These are phyloP conservation scores for Myoxocephalus aenaeus DNA, from an alignment of 2,797 vertebrate species.

Conservation along the genomic window DNA sequence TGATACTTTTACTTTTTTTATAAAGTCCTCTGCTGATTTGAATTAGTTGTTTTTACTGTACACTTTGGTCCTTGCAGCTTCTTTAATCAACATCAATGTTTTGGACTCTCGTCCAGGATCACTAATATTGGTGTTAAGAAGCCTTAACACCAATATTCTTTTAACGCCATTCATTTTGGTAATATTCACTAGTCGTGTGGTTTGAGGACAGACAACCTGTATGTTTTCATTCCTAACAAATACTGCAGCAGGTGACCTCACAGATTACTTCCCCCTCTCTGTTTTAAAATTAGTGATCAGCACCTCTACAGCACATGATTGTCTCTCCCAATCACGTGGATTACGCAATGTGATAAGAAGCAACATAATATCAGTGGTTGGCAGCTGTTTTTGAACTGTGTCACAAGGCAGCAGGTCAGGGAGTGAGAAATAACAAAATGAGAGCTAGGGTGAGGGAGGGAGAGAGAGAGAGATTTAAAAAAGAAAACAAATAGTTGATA, in stretches of 20 bases:
- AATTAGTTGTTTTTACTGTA: background rate
- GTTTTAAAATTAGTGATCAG: conserved; percentile 5
- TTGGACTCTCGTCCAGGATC: background rate
- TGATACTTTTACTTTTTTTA: background rate
- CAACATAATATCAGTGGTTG: conserved; percentile 5
- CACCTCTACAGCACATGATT: background rate
- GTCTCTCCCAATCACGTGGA: background rate
- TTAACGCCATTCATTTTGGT: background rate
- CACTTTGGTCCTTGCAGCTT: background rate
- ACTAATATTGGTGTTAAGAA: background rate
- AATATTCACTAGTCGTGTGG: background rate
- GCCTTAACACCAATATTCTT: background rate
- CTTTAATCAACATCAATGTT: background rate
- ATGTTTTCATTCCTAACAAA: conserved; percentile 34
- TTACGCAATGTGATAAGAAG: conserved; percentile 7
- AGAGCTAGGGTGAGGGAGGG: background rate
- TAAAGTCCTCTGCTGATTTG: background rate
- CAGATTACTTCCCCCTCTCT: background rate
- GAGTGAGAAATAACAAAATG: background rate
- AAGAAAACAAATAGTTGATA: too few relatives aligned
- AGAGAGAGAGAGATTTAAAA: background rate
- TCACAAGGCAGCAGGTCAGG: background rate
- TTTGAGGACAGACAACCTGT: conserved; percentile 5
- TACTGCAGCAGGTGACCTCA: background rate
- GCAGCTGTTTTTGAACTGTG: background rate